Base-by-base conservation (phyloP, 1,140 invertebrate species). In the Drosophila ficusphila region DNA sequence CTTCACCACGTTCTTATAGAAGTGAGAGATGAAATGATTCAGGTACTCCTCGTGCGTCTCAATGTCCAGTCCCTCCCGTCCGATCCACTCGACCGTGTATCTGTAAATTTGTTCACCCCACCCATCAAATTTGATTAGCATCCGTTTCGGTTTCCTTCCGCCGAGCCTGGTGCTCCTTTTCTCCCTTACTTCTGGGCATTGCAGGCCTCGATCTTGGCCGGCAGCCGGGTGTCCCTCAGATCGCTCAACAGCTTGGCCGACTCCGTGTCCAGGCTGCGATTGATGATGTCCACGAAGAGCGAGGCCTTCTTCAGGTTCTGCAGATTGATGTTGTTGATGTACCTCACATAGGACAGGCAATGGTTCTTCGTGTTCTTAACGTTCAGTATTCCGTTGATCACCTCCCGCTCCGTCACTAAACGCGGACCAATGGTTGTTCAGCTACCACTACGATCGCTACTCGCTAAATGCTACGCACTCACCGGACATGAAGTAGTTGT, bases 401-500 rank as follows among this genome's bases (percentile, higher is more conserved):
- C 97, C 93, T 99, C 98, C 47, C 98, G 92, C 93, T 99, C 98
- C 0, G 98, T 99, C 8, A 99, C 98, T 98, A 91, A 47, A 93
- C 93, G 67, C 51, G n/a, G 39, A 44, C 29, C 72, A 79, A 65
- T 65, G 33, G 21, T 36, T 31, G 44, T 67, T 47, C 29, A 36
- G 51, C 47, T 53, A 73, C 34, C 19, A 31, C 56, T 73, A 62
- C 68, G 7, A 14, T 31, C 23, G 4, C 65, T 47, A 56, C 51
- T 25, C 23, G 3, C 33, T 54, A 19, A 1, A 4, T 12, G 23
- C 36, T 48, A 61, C 12, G 25, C 9, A 67, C 67, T 92, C 93
- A 99, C 97, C 98, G 57, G 98, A 99, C 98, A 99, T 99, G 86
- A 98, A 99, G 92, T 99, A 99, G 92, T 99, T 99, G 79, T 99